These are phyloP conservation scores for Thripadectes ignobilis DNA, from an alignment of 2,797 vertebrate genomes.

Conservation along the genomic window DNA sequence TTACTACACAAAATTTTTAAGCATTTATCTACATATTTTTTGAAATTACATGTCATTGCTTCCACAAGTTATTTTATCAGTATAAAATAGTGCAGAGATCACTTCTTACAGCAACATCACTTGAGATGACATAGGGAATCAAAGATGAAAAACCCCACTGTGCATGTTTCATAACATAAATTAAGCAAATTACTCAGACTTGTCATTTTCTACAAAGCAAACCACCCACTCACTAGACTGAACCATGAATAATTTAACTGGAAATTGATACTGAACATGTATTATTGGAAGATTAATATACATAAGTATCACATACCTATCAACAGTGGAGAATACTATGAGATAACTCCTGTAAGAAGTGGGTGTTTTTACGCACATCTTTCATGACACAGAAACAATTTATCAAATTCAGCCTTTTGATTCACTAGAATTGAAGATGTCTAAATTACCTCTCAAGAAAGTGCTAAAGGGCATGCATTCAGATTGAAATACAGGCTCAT, in stretches of 20 bases:
- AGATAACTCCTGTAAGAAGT: background rate
- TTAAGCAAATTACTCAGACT: background rate
- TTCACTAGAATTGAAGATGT: background rate
- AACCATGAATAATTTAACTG: slow-evolving; percentile 1
- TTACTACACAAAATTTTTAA: background rate
- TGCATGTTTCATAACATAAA: background rate
- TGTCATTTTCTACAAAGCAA: background rate
- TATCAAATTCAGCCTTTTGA: background rate
- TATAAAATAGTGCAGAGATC: background rate
- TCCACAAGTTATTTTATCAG: background rate
- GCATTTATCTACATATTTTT: background rate
- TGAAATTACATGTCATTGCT: background rate
- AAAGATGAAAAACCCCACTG: background rate
- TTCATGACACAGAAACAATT: background rate
- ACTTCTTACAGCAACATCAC: background rate
- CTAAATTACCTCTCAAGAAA: background rate
- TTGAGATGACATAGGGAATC: background rate
- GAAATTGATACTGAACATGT: background rate
- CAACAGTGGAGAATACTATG: background rate
- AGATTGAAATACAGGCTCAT: background rate
- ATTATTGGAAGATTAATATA: background rate
- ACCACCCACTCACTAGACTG: background rate
- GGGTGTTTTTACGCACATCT: background rate
- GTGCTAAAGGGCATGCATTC: background rate
- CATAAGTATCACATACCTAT: background rate